Evolutionary conservation across 2,797 vertebrate genomes (phyloP).

Genomic region (Myiothlypis chrysogaster): DNA sequence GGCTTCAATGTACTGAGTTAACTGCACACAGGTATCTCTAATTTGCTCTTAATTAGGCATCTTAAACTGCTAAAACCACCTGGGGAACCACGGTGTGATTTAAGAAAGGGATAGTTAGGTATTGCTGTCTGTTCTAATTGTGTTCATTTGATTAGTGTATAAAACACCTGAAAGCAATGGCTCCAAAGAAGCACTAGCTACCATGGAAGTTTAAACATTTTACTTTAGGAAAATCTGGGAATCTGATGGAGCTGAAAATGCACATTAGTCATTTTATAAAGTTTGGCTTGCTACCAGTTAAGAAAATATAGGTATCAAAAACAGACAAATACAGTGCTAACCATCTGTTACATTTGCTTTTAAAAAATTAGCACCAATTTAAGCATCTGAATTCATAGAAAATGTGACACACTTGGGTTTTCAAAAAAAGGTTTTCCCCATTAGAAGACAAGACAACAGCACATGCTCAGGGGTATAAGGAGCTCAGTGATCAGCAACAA

Average conservation of each 20-base stretch:
- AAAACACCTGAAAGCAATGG: slow-evolving; percentile 2
- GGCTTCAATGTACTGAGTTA: slow-evolving; percentile 7
- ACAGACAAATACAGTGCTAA: slow-evolving; percentile 46
- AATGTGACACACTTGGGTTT: slow-evolving; percentile 29
- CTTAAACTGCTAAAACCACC: not conserved
- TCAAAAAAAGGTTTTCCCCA: not conserved
- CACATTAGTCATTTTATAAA: slow-evolving; percentile 36
- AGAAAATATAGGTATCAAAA: slow-evolving; percentile 69
- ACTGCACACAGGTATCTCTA: not conserved
- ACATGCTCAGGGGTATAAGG: not conserved
- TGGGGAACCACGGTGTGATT: not conserved
- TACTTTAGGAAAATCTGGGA: slow-evolving; percentile 10
- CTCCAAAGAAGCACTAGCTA: slow-evolving; percentile 3
- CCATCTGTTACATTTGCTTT: slow-evolving; percentile 52
- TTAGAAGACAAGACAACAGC: not conserved
- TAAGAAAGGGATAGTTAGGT: not conserved
- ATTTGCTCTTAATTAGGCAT: not conserved
- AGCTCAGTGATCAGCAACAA: not conserved
- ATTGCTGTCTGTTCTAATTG: not conserved
- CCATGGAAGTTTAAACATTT: not conserved
- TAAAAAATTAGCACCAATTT: slow-evolving; percentile 69
- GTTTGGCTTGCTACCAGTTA: slow-evolving; percentile 41
- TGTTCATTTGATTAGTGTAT: not conserved
- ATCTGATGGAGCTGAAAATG: slow-evolving; percentile 35
- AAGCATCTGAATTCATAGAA: slow-evolving; percentile 62